Evolutionary conservation across 1,140 invertebrate genomes (phyloP).

Genomic region (Rhopalosiphum maidis): DNA sequence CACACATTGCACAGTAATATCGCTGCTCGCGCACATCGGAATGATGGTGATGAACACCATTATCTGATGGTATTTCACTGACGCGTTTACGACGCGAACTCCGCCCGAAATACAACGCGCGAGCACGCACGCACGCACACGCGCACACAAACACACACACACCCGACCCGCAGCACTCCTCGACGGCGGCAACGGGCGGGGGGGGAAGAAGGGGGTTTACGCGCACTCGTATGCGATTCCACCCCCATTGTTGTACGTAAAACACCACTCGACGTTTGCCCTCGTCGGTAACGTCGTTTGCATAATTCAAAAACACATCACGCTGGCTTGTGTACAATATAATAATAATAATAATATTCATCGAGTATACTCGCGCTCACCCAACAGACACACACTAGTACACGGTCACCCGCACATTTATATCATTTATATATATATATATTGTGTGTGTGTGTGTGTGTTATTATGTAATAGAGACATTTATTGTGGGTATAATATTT

Average conservation of each 20-base stretch:
- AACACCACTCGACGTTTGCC: not conserved
- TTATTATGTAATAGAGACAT: slow-evolving; percentile 1
- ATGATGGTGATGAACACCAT: not conserved
- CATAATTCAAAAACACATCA: slow-evolving; percentile 8
- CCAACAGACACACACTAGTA: not conserved
- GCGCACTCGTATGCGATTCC: not conserved
- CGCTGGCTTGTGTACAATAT: not conserved
- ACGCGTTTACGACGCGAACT: not conserved
- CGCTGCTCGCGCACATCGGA: not conserved
- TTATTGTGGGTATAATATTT: not conserved
- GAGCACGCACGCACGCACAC: not conserved
- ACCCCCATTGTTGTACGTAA: not conserved
- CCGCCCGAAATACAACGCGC: not conserved
- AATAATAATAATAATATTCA: not conserved
- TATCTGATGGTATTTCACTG: not conserved
- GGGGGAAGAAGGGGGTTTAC: not conserved
- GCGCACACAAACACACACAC: not conserved
- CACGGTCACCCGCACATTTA: not conserved
- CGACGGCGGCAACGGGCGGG: too few relatives aligned
- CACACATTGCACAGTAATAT: not conserved
- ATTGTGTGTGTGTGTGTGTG: not conserved
- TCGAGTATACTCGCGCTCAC: not conserved
- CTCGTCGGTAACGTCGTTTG: not conserved
- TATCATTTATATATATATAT: not conserved
- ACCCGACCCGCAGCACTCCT: too few relatives aligned